Conservation (phyloP, 2,888 invertebrate species). For the Chromoteleia sp. region DNA sequence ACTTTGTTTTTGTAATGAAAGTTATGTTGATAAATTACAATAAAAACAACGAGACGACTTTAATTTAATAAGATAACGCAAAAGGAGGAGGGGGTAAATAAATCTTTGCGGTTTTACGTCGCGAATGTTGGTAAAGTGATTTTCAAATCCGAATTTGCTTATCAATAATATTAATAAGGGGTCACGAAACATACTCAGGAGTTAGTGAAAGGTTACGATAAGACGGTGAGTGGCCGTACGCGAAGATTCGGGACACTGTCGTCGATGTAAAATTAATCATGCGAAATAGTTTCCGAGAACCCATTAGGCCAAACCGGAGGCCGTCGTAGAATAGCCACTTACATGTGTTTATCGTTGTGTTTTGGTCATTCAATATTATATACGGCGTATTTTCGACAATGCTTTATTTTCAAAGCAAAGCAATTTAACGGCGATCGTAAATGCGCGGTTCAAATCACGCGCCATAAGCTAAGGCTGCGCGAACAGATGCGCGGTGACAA, state of each 20-base stretch:
- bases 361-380: slow-evolving; percentile 51
- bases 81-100: neutral
- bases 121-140: slow-evolving; percentile 4
- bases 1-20: slow-evolving; percentile 22
- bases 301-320: slow-evolving; percentile 78
- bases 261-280: slow-evolving; percentile 82
- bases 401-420: slow-evolving; percentile 12
- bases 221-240: slow-evolving; percentile 69
- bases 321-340: slow-evolving; percentile 55
- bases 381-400: slow-evolving; percentile 45
- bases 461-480: slow-evolving; percentile 5
- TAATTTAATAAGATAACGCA: slow-evolving; percentile 13
- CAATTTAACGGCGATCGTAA: slow-evolving; percentile 35
- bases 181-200: slow-evolving; percentile 44
- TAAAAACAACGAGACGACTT: slow-evolving; percentile 7
- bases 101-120: neutral
- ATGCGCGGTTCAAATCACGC: slow-evolving; percentile 39
- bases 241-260: slow-evolving; percentile 63
- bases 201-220: slow-evolving; percentile 68
- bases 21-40: slow-evolving; percentile 11
- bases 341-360: slow-evolving; percentile 58
- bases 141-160: slow-evolving; percentile 25
- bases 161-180: slow-evolving; percentile 72
- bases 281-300: slow-evolving; percentile 81
- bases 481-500: slow-evolving; percentile 17